Base-by-base conservation (phyloP, 2,888 invertebrate species). In the Terebella lapidaria region DNA sequence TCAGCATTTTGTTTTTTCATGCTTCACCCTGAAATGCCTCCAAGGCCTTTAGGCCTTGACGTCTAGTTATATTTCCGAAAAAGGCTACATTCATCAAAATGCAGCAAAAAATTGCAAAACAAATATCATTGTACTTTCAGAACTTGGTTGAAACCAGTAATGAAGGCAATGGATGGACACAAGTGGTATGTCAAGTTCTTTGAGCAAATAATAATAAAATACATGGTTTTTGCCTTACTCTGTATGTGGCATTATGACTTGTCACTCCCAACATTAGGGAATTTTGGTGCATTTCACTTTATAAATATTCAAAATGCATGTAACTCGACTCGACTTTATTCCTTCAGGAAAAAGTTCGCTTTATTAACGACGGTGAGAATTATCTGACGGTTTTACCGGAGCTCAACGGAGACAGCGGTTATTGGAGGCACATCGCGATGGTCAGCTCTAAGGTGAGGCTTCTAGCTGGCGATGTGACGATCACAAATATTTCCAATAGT, bases 401-500 rank as follows among this genome's bases (percentile, higher is more conserved):
- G 54, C 72, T 70, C 55, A 72, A 78, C 45, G 71, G 69, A 2
- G 67, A 70, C 25, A 69, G 65, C 29, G 79, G 79, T 54, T 74
- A 71, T 62, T 83, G 73, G 69, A 78, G 75, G 59, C 82, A 82
- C 62, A 72, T 82, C 22, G 79, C 78, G 25, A 72, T 73, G 65
- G 70, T 81, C 35, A 35, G 10, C 10, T 10, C 35, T 15, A 35
- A 35, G 35, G 35, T 35, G 18, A 35, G 35, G n/a, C n/a, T n/a
- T n/a, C n/a, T n/a, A n/a, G n/a, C n/a, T n/a, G n/a, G n/a, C n/a
- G n/a, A n/a, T n/a, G n/a, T n/a, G n/a, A n/a, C n/a, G n/a, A n/a
- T n/a, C n/a, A n/a, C n/a, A n/a, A n/a, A n/a, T n/a, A n/a, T n/a
- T n/a, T n/a, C n/a, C n/a, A n/a, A n/a, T n/a, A n/a, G n/a, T n/a